Evolutionary conservation across 2,797 vertebrate genomes (phyloP), one percentile per base, ranked within the genome.

Genomic region (Chrysocyon brachyurus): DNA sequence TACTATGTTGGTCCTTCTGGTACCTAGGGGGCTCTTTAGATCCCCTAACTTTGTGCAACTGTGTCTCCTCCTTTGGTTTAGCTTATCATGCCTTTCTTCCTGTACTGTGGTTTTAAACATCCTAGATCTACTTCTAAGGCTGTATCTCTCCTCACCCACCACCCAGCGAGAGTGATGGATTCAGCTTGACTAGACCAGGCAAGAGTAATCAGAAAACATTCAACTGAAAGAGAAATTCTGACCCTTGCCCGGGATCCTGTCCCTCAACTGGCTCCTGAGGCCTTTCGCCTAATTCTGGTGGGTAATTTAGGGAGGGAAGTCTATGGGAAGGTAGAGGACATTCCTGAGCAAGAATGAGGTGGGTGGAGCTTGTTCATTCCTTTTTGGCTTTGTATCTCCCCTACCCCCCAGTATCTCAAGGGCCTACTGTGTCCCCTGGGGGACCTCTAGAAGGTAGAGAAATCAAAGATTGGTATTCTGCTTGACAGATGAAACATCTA

Each of bases 211-310:
- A 95, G 95, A 93, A 85, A 96, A 90, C 26, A 91, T 28, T 54
- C 56, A 90, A 22, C 66, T 54, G 79, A 92, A 96, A 92, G 83
- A 88, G 68, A 92, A 64, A 92, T 91, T 79, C 31, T 93, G 73
- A 82, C 63, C 73, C 54, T 19, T 85, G 21, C 3, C 49, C 59
- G 46, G 46, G 10, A 33, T 77, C 54, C 79, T 81, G 66, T 82
- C 46, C 54, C 64, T 33, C 16, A 49, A 78, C 2, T 40, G 52
- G 75, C 36, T 93, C 70, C 59, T 54, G 22, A 93, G 66, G 61
- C 12, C 91, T 75, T 96, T 90, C 49, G 61, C 52, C 28, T 70
- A 63, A 89, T 83, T 92, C 19, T 70, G 56, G 26, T 72, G 31
- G 78, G n/a, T 92, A 66, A 90, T 90, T 36, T 94, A 77, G 90